A percentile compares a stretch with the other conserved stretches of the same genome.
These are phyloP conservation scores for Macropis europaea DNA, from an alignment of 2,888 invertebrate genomes.

Conservation along the genomic window DNA sequence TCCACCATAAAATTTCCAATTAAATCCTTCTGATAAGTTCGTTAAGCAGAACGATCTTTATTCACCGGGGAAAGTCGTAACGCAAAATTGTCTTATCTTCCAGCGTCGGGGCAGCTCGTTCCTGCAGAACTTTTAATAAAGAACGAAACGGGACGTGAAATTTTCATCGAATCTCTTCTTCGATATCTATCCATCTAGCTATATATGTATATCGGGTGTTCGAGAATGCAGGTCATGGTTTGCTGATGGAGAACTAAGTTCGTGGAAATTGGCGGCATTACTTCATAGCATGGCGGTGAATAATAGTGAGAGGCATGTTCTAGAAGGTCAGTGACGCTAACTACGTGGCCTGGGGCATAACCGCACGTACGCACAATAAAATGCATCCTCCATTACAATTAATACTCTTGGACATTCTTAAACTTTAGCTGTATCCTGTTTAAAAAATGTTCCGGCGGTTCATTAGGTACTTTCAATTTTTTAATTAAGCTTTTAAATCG, in stretches of 20 bases:
- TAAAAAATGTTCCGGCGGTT: too few species aligned
- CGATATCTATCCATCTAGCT: too few species aligned
- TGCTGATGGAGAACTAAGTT: constrained; percentile 32
- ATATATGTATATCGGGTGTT: constrained; percentile 9
- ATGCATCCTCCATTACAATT: too few species aligned
- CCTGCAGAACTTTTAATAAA: background rate
- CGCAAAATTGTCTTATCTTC: constrained; percentile 12
- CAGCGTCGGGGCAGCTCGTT: background rate
- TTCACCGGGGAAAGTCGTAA: background rate
- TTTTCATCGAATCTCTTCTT: background rate
- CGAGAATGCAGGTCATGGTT: constrained; percentile 48
- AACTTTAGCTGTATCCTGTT: too few species aligned
- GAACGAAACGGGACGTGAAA: background rate
- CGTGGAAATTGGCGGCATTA: constrained; percentile 35
- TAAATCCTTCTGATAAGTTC: too few species aligned
- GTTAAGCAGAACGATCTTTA: background rate
- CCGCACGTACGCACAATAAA: constrained; percentile 45
- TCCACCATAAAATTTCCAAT: too few species aligned
- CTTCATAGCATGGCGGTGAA: constrained; percentile 38
- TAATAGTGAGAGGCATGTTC: constrained; percentile 45
- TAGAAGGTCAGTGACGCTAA: constrained; percentile 52
- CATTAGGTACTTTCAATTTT: too few species aligned
- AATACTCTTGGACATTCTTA: too few species aligned
- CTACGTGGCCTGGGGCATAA: constrained; percentile 42
- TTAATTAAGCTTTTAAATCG: too few species aligned